Evolutionary conservation across 2,113 vertebrate species (phyloP).

Genomic region (Promerops cafer): DNA sequence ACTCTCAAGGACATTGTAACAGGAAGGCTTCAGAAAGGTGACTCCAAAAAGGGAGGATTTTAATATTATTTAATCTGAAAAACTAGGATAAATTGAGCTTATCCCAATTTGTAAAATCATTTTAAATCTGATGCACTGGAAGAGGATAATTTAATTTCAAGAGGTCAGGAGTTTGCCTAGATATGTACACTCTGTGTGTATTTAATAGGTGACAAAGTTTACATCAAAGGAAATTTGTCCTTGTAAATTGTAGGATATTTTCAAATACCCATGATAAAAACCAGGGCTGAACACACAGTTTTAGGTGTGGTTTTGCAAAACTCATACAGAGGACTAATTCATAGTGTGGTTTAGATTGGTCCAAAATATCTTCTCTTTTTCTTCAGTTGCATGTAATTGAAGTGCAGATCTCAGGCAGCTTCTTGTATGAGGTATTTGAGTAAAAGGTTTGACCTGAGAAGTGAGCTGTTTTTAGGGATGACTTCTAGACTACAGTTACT

Average conservation of each 20-base stretch:
- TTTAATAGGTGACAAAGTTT: background rate
- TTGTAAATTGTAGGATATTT: background rate
- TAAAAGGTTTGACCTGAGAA: background rate
- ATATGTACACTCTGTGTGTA: background rate
- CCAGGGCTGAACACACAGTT: background rate
- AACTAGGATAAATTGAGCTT: constrained; percentile 66
- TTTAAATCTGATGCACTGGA: constrained; percentile 36
- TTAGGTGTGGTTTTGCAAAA: background rate
- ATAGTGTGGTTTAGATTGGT: background rate
- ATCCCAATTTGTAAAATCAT: constrained; percentile 55
- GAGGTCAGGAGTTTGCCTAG: background rate
- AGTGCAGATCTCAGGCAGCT: background rate
- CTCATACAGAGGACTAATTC: background rate
- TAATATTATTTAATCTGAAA: constrained; percentile 55
- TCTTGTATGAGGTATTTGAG: background rate
- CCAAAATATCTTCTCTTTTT: background rate
- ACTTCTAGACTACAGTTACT: background rate
- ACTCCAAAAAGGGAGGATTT: constrained; percentile 35
- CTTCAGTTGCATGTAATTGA: background rate
- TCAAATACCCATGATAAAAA: background rate
- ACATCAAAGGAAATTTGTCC: background rate
- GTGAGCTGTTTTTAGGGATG: background rate
- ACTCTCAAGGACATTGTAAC: constrained; percentile 22
- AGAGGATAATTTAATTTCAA: constrained; percentile 53
- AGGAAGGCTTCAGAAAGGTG: constrained; percentile 26